These are phyloP conservation scores for Garrulus glandarius DNA, from an alignment of 2,797 vertebrate genomes.

Conservation along the genomic window DNA sequence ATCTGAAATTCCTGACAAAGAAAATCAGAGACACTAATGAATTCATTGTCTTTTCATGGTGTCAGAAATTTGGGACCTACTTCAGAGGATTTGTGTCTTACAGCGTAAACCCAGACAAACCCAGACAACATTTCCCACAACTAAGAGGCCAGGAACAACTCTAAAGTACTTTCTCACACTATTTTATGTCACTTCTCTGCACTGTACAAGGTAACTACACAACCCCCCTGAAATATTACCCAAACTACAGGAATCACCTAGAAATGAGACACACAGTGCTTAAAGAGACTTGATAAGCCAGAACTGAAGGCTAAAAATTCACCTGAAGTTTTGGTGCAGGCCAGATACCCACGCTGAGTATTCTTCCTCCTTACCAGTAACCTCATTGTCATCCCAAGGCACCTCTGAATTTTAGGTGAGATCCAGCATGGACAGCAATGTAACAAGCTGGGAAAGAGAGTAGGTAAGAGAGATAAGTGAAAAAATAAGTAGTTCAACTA, in stretches of 20 bases:
- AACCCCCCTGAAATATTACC: not conserved
- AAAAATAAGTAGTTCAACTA: not conserved
- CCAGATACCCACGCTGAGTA: not conserved
- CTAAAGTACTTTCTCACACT: rapidly evolving
- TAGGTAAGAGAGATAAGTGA: not conserved
- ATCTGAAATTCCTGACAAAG: not conserved
- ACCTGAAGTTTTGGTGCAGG: not conserved
- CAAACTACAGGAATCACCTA: not conserved
- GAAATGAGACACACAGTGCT: not conserved
- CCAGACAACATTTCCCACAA: not conserved
- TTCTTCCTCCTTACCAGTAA: not conserved
- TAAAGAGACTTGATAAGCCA: not conserved
- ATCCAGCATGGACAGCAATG: not conserved
- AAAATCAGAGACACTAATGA: not conserved
- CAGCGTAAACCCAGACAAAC: not conserved
- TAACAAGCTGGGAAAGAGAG: not conserved
- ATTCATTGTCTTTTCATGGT: not conserved
- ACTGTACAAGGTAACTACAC: rapidly evolving
- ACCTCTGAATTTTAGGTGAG: not conserved
- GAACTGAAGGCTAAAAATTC: not conserved
- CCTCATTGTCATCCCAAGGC: not conserved
- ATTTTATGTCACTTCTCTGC: not conserved
- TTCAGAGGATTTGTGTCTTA: not conserved
- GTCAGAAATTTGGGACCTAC: not conserved
- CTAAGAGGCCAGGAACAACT: not conserved